A percentile compares a stretch with the other conserved stretches of the same genome.
Evolutionary conservation across 2,113 vertebrate species (phyloP).

Genomic region (Onychostoma macrolepis): DNA sequence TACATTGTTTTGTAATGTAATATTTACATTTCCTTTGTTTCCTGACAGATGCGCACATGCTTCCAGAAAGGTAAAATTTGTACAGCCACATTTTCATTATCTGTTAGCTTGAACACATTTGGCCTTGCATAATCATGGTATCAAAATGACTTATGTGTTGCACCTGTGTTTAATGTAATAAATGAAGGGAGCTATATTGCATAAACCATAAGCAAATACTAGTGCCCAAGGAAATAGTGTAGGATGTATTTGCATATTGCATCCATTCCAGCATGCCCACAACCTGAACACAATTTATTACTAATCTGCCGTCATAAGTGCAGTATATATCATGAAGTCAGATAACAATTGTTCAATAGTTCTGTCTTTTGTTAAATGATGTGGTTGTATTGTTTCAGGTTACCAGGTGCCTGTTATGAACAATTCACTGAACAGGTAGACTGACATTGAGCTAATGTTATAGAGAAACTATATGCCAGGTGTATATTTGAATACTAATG

Average conservation of each 20-base stretch:
- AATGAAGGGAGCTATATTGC: neutral
- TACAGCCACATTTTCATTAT: neutral
- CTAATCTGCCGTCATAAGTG: neutral
- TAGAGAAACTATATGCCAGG: neutral
- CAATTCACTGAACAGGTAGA: conserved; percentile 37
- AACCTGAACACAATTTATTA: neutral
- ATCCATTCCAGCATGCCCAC: neutral
- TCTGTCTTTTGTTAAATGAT: neutral
- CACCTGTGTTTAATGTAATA: neutral
- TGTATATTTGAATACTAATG: conserved; percentile 27
- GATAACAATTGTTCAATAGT: neutral
- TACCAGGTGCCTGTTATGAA: conserved; percentile 43
- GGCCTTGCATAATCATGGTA: neutral
- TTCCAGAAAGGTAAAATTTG: conserved; percentile 62
- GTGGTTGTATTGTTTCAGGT: conserved; percentile 61
- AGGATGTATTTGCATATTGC: neutral
- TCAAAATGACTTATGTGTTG: neutral
- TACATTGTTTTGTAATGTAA: neutral
- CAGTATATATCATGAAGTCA: neutral
- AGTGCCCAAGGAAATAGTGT: neutral
- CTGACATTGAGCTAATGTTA: conserved; percentile 46
- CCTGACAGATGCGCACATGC: conserved; percentile 71
- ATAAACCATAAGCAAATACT: conserved; percentile 1
- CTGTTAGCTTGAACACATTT: neutral
- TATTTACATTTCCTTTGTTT: neutral